Base-by-base conservation (phyloP, 2,113 vertebrate genomes). In the Todiramphus saurophagus region DNA sequence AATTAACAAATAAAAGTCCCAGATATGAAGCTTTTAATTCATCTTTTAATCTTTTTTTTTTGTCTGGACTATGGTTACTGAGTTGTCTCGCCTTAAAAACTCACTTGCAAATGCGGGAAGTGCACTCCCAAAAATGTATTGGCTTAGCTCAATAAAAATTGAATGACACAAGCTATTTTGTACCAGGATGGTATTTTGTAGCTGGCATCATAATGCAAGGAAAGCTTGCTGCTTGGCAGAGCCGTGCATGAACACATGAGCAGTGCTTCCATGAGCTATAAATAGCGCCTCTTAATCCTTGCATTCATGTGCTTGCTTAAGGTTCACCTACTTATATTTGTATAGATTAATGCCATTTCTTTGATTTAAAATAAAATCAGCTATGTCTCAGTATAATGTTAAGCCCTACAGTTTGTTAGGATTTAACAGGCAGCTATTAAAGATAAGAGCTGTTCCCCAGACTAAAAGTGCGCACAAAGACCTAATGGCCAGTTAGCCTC, bases 201-300 rank as follows among this genome's bases (percentile, higher is more conserved):
- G 84, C 93, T 96, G 96, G 95, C 90, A 93, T 76, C 79, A 87
- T 85, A 91, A 83, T 66, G 87, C 82, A 77, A 35, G 28, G 94
- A 83, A 93, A 44, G 91, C 88, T 94, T 44, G 82, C 87, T 96
- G 82, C 92, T 96, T 97, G 96, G 93, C 95, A 97, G 70, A 87
- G 82, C 75, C 68, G 6, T 33, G 51, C 53, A 90, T 4, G 75
- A 93, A 95, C 90, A 96, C 95, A 97, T 92, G 93, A 94, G 94
- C 91, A 95, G 51, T 89, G 89, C 93, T 94, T 93, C 91, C 91
- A 96, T 35, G 35, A 88, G 82, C 78, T 96, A 96, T 85, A 96
- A 97, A 96, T 96, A 97, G 93, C 3, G 3, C 30, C 75, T 79
- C 92, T 86, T 96, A 96, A 96, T 96, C 94, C 96, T 93, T 83